Evolutionary conservation across 2,888 invertebrate species (phyloP).

Genomic region (Pediacus dermestoides): DNA sequence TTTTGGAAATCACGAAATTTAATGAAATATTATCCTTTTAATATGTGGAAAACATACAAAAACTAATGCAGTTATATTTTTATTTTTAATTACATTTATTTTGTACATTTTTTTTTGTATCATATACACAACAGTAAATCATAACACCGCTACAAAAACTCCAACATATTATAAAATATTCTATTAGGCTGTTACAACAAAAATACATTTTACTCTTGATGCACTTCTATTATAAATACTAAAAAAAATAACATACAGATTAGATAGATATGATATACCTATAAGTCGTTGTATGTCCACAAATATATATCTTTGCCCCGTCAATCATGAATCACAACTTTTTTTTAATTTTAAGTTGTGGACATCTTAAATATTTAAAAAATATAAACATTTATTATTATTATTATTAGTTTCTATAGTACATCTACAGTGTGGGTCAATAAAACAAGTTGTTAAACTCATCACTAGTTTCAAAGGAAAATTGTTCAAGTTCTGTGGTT

Average conservation of each 20-base stretch:
- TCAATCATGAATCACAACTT: conserved; percentile 20
- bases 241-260: too few species aligned
- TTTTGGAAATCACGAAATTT: too few species aligned
- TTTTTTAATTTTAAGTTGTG: conserved; percentile 23
- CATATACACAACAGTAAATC: conserved; percentile 29
- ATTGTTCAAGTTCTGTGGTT: too few species aligned
- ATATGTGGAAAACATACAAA: too few species aligned
- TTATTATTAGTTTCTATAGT: too few species aligned
- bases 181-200: conserved; percentile 18
- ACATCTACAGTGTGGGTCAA: too few species aligned
- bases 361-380: conserved; percentile 27
- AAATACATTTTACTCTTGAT: conserved; percentile 15
- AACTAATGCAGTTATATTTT: conserved; percentile 10
- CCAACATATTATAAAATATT: conserved; percentile 28
- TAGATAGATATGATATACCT: conserved; percentile 23
- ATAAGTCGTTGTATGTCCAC: conserved; percentile 31
- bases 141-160: conserved; percentile 23
- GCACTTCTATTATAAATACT: too few species aligned
- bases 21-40: too few species aligned
- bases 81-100: conserved; percentile 28
- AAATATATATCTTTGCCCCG: conserved; percentile 18
- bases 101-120: conserved; percentile 34
- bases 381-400: too few species aligned
- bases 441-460: too few species aligned
- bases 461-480: too few species aligned